Percentiles rank a stretch among this genome's conserved stretches.
These are phyloP conservation scores for Thalassoma bifasciatum DNA, from an alignment of 2,113 vertebrate genomes.

Conservation along the genomic window DNA sequence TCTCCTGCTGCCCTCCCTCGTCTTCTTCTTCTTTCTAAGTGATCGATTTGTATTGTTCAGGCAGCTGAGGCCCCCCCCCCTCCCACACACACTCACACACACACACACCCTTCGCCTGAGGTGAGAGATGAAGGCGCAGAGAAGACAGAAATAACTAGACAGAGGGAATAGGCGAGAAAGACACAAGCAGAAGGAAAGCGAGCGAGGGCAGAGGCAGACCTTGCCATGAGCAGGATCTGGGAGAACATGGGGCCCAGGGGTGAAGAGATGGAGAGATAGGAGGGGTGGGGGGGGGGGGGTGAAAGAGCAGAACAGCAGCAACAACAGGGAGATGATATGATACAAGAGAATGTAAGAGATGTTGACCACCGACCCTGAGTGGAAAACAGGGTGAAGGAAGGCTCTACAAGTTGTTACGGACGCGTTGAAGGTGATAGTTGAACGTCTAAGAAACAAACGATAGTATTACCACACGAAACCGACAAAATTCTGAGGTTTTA, in stretches of 20 bases:
- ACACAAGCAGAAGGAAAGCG: constrained; percentile 31
- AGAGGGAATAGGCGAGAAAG: constrained; percentile 41
- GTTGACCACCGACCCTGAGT: constrained; percentile 35
- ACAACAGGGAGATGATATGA: constrained; percentile 6
- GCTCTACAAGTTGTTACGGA: background rate
- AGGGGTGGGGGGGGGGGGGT: constrained; percentile 45
- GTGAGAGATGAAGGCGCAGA: constrained; percentile 56
- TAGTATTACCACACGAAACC: too few relatives aligned
- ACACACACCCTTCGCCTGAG: constrained; percentile 40
- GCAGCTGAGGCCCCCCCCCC: constrained; percentile 77
- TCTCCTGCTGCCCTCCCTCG: too few relatives aligned
- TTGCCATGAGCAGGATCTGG: constrained; percentile 53
- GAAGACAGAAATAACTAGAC: constrained; percentile 70
- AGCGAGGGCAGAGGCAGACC: constrained; percentile 52
- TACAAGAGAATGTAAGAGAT: constrained; percentile 4
- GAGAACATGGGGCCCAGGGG: constrained; percentile 47
- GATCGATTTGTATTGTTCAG: constrained; percentile 81
- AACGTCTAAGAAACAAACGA: too few relatives aligned
- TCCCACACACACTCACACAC: background rate
- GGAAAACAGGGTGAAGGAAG: too few relatives aligned
- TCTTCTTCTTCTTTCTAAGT: constrained; percentile 64
- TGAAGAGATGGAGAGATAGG: constrained; percentile 41
- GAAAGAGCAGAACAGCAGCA: constrained; percentile 34
- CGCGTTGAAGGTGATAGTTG: background rate
- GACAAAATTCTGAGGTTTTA: too few relatives aligned